Evolutionary conservation across 2,113 vertebrate species (phyloP), one percentile per base, ranked within the genome.

Genomic region (Zosterops borbonicus): DNA sequence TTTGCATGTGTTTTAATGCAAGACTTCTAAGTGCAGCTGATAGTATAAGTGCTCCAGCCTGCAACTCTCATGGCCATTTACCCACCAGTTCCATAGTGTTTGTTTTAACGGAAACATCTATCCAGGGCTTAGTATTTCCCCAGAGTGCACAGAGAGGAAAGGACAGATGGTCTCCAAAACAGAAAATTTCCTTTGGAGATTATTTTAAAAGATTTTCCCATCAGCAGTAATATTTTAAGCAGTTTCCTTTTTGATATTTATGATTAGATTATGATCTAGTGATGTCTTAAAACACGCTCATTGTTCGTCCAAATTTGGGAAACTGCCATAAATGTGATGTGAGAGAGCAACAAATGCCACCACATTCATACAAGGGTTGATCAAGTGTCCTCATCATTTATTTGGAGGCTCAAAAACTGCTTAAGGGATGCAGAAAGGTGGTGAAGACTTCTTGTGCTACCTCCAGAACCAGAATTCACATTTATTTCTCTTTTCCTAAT

Each of bases 141-240:
- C 63, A 41, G 92, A 93, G 94, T 71, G 44, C 33, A 52, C 9
- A 78, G 42, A 31, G 31, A 94, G 75, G 70, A 91, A 95, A 92
- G 55, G 80, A 87, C 85, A 94, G 78, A 95, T 74, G 42, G 62
- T 56, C 28, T 79, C 62, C 46, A 81, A 95, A 94, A 89, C 35
- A 94, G 81, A 94, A 95, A 89, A 95, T 87, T 96, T 95, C 91
- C 91, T 93, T 91, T 92, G 70, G 77, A 91, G 46, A 58, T 94
- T 68, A 68, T 85, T 95, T 94, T 0, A 89, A 91, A 85, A 87
- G 55, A 76, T 33, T 91, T 97, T 96, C 87, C 93, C 94, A 94
- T 77, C 65, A 87, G 67, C 55, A 25, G 46, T 58, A 86, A 70
- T 76, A 93, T 97, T 96, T 94, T 85, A 97, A 91, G 87, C 46